Percentiles rank a stretch among this genome's conserved stretches.
Conservation (phyloP, 2,113 vertebrate genomes). For the Perca schrenkii region DNA sequence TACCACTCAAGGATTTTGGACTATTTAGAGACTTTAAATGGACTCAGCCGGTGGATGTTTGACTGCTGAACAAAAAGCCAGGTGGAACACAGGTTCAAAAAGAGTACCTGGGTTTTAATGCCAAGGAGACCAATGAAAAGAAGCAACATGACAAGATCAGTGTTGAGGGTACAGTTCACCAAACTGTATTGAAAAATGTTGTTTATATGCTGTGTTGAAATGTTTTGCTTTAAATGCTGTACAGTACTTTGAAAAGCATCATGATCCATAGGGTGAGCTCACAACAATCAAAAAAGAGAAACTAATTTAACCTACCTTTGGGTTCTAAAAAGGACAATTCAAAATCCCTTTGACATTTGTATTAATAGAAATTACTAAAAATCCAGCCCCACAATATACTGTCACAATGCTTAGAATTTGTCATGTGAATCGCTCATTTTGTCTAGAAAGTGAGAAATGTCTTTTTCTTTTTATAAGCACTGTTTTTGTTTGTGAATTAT, state of each 20-base stretch:
- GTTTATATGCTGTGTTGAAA: not conserved
- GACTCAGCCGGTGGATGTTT: not conserved
- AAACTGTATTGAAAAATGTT: constrained; percentile 6
- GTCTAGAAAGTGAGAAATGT: not conserved
- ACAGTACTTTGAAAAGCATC: not conserved
- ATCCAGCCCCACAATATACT: not conserved
- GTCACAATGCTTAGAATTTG: not conserved
- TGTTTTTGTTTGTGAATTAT: not conserved
- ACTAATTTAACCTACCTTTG: too few species aligned
- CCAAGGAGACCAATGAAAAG: constrained; percentile 13
- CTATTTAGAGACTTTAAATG: constrained; percentile 19
- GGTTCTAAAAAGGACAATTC: not conserved
- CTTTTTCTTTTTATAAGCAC: not conserved
- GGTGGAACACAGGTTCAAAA: not conserved
- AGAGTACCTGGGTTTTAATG: not conserved
- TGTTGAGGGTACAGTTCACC: not conserved
- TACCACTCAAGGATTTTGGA: not conserved
- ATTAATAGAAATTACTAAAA: not conserved
- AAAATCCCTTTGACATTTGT: not conserved
- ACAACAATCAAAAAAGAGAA: not conserved
- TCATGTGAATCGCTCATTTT: not conserved
- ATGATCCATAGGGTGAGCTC: not conserved
- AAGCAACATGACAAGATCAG: not conserved
- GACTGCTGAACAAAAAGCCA: not conserved
- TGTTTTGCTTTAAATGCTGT: not conserved